phyloP scores from a whole-genome alignment of 2,888 invertebrate species.

The Chaitophorus viminalis region DNA sequence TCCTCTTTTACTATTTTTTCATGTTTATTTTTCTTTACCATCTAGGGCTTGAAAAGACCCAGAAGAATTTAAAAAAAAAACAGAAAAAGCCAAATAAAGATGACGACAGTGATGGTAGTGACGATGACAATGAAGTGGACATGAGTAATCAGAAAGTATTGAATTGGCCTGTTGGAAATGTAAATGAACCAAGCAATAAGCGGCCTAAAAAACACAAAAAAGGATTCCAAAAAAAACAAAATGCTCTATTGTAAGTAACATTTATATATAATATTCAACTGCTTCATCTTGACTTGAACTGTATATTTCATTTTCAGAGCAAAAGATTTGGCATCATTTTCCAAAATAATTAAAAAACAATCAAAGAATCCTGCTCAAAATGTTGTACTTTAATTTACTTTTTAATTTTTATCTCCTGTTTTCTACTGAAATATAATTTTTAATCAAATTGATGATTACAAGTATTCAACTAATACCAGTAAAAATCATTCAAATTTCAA shows the following conservation, averaged over 20 bases:
- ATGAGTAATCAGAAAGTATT: constrained; percentile 42
- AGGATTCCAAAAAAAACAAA: constrained; percentile 49
- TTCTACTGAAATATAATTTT: too few relatives aligned
- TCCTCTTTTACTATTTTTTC: background rate
- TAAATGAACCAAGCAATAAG: background rate
- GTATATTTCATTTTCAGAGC: constrained; percentile 37
- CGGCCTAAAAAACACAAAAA: constrained; percentile 25
- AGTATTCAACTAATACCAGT: background rate
- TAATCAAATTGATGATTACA: background rate
- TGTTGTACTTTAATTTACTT: background rate
- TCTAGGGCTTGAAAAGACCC: constrained; percentile 22
- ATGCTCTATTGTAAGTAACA: constrained; percentile 32
- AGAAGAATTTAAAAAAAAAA: constrained; percentile 3
- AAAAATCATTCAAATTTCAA: background rate
- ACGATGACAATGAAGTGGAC: background rate
- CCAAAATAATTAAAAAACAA: constrained; percentile 48
- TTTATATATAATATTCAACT: background rate
- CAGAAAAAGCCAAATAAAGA: constrained; percentile 25
- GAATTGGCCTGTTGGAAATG: constrained; percentile 29
- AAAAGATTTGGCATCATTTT: constrained; percentile 47
- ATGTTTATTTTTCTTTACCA: background rate
- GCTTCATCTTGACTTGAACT: background rate
- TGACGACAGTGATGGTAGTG: background rate
- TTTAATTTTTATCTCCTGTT: background rate
- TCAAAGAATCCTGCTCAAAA: constrained; percentile 4